Base-by-base conservation (phyloP, 2,113 vertebrate species). In the Xiphophorus maculatus region DNA sequence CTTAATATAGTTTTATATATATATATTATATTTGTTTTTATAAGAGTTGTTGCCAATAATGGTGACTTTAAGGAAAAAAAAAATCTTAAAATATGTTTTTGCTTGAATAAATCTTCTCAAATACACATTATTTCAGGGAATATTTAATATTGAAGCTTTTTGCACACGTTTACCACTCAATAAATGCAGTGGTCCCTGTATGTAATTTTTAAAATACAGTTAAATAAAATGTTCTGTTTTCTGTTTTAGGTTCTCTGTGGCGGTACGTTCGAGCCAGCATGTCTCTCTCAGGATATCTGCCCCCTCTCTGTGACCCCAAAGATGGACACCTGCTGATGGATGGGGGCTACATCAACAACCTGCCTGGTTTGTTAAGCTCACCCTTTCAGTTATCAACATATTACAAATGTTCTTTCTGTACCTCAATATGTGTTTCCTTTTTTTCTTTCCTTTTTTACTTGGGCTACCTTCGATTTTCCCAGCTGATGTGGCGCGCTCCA, bases 321-420 rank as follows among this genome's bases (percentile, higher is more conserved):
- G 98, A 98, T 0, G 97, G 98, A 32, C 97, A 98, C 75, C 95
- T 99, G 69, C 90, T 99, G 81, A 99, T 98, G 96, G 97, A 99
- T 0, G 96, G 97, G 32, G 97, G 98, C 65, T 99, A 98, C 69
- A 97, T 98, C 92, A 98, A 99, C 93, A 98, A 98, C 74, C 94
- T 99, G 13, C 97, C 98, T 89, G 97, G 97, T 99, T 83, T 71
- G 63, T 62, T 8, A 13, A 15, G 33, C 44, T 76, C 25, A 35
- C 44, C 17, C 15, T 67, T 63, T 51, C 13, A 73, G 28, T 69
- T 76, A 29, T 13, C 30, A 14, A 29, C 19, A n/a, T 14, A 37
- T 77, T 7, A 48, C 54, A 29, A 37, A 5, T 22, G 27, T 28
- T 22, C 12, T 37, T 5, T 27, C 19, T 4, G 14, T 4, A 32